Evolutionary conservation across 2,113 vertebrate species (phyloP).

Genomic region (Microtus pennsylvanicus): DNA sequence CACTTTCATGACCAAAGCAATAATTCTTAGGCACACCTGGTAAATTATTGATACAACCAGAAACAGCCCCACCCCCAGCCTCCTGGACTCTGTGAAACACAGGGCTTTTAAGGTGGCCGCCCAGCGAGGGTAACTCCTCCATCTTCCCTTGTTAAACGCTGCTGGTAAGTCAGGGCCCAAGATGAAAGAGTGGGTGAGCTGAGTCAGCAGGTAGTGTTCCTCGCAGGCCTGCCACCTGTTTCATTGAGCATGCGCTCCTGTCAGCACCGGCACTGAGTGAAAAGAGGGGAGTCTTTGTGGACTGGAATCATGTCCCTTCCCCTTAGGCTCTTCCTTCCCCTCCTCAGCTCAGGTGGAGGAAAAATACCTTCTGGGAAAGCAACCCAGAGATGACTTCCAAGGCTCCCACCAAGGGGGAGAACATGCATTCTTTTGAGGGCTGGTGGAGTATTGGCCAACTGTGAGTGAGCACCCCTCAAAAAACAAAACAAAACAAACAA

Average conservation of each 20-base stretch:
- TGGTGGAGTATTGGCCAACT: background rate
- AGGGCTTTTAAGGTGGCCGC: background rate
- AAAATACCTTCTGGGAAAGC: background rate
- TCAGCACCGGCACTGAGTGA: background rate
- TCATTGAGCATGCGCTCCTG: slow-evolving; percentile 60
- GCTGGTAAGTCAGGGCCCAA: slow-evolving; percentile 20
- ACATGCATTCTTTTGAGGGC: fast-evolving
- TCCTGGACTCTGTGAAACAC: background rate
- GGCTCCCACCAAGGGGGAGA: no score
- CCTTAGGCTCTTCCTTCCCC: background rate
- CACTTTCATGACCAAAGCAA: background rate
- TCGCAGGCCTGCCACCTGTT: slow-evolving; percentile 1
- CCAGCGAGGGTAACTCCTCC: slow-evolving; percentile 52
- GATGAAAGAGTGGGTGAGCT: slow-evolving; percentile 63
- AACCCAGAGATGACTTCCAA: background rate
- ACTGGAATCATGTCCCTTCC: background rate
- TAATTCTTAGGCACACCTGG: background rate
- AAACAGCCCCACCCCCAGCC: background rate
- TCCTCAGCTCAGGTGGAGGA: background rate
- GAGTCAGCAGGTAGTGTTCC: slow-evolving; percentile 18
- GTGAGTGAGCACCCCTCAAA: background rate
- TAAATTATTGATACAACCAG: slow-evolving; percentile 58
- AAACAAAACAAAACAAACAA: no score
- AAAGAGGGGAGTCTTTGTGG: slow-evolving; percentile 20
- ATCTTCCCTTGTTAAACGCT: background rate